Conservation (phyloP, 2,797 vertebrate genomes). For the Euphonia xanthogaster region DNA sequence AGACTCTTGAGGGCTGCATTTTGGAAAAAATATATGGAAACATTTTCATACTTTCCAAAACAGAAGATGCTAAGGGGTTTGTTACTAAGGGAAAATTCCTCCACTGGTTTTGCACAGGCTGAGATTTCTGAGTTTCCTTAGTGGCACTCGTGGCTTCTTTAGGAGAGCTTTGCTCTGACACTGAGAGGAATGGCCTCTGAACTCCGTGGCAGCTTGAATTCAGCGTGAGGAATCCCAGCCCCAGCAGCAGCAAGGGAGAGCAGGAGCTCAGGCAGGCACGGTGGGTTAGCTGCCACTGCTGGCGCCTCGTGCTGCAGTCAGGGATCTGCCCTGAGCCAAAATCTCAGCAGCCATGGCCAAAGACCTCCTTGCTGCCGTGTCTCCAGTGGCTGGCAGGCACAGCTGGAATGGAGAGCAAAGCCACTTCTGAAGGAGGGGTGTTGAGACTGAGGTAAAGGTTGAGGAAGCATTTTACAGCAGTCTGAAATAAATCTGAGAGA, state of each 20-base stretch:
- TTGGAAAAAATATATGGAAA: constrained; percentile 43
- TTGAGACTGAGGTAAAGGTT: background rate
- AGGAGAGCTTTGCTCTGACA: background rate
- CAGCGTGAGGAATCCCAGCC: background rate
- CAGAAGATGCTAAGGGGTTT: constrained; percentile 19
- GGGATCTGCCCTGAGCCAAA: background rate
- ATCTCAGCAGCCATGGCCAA: background rate
- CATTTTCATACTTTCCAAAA: constrained; percentile 54
- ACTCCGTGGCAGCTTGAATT: background rate
- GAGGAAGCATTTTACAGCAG: background rate
- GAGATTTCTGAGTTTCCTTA: background rate
- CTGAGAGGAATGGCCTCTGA: background rate
- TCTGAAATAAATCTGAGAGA: background rate
- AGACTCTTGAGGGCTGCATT: constrained; percentile 1
- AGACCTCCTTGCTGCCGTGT: background rate
- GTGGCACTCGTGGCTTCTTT: fast-evolving
- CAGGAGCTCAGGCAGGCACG: fast-evolving
- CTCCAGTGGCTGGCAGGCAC: background rate
- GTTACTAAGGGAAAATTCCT: constrained; percentile 32
- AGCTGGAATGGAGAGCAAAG: background rate
- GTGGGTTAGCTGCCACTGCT: background rate
- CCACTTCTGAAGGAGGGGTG: background rate
- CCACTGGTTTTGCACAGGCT: background rate
- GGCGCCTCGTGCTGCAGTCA: background rate
- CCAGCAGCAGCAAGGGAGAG: background rate